Evolutionary conservation across 2,888 invertebrate species (phyloP), one percentile per base, ranked within the genome.

Genomic region (Lacanobia oleracea): DNA sequence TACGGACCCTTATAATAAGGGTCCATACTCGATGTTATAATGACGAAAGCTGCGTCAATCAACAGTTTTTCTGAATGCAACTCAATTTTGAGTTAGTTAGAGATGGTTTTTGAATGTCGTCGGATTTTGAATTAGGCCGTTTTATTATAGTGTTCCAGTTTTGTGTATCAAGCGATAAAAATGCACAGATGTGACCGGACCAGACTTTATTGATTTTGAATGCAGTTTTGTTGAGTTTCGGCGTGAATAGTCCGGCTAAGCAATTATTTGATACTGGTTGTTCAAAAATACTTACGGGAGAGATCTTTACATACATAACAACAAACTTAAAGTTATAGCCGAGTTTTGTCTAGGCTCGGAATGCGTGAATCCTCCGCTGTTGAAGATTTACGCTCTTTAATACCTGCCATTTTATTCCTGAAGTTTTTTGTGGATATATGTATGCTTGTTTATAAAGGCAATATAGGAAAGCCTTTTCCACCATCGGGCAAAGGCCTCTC

Each of bases 31-130:
- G 7, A 18, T 23, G 62, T 51, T 66, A 73, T 81, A 77, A 81
- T 67, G 57, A 51, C 50, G 51, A 73, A 81, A 68, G 65, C 65
- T 71, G 62, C 77, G 73, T 71, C 77, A 71, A 77, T 81, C 81
- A 81, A 7, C n/a, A 2, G 50, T 56, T 64, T 33, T 56, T 21
- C n/a, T 50, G 33, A 67, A 67, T 50, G 9, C 67, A 68, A 57
- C 68, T 37, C 53, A 66, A 66, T 9, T 16, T 14, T 0, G 50
- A 6, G 7, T 18, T 16, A 16, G 21, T n/a, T 79, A 67, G 40
- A 48, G 61, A 27, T 37, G 18, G n/a, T 57, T 73, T 73, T 74
- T 50, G 23, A 54, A 6, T 67, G 43, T 45, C 50, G 45, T 16
- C 2, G 12, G 3, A 27, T 40, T 50, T 50, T 0, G 54, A 56